phyloP scores from a whole-genome alignment of 1,140 invertebrate genomes.

The Plectus sambesii region DNA sequence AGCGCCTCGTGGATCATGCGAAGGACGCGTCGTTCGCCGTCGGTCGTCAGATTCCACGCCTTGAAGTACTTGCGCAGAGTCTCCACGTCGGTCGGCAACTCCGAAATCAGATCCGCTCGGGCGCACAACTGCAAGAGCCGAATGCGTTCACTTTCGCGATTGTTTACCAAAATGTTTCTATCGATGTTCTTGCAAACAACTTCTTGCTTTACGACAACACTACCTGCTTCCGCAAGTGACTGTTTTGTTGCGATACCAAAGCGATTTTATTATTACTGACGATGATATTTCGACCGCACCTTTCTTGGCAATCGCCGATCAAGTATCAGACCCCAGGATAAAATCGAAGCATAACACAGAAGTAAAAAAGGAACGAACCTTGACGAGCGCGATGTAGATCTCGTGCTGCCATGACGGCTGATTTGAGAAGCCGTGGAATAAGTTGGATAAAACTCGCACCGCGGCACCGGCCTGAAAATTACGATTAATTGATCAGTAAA shows the following conservation, averaged over 20 bases:
- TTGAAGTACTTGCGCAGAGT: conserved; percentile 19
- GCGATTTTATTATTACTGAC: too few relatives aligned
- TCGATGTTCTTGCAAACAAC: too few relatives aligned
- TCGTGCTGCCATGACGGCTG: conserved; percentile 18
- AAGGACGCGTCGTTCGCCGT: conserved; percentile 26
- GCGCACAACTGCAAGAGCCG: conserved; percentile 23
- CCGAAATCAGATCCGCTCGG: conserved; percentile 17
- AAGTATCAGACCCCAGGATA: too few relatives aligned
- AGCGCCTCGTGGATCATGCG: conserved; percentile 24
- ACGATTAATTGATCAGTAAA: neutral
- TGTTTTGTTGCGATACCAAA: too few relatives aligned
- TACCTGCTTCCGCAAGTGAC: too few relatives aligned
- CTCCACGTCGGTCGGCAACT: conserved; percentile 21
- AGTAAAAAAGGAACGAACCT: too few relatives aligned
- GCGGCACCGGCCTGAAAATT: conserved; percentile 29
- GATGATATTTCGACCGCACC: too few relatives aligned
- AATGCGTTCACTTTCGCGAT: too few relatives aligned
- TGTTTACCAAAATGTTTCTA: too few relatives aligned
- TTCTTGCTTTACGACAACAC: too few relatives aligned
- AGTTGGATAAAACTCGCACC: conserved; percentile 30
- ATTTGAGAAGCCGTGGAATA: conserved; percentile 26
- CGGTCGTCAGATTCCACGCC: conserved; percentile 18
- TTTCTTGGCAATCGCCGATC: too few relatives aligned
- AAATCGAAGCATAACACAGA: too few relatives aligned
- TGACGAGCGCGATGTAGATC: conserved; percentile 21